Evolutionary conservation across 2,797 vertebrate species (phyloP).

Genomic region (Siniperca obscura): DNA sequence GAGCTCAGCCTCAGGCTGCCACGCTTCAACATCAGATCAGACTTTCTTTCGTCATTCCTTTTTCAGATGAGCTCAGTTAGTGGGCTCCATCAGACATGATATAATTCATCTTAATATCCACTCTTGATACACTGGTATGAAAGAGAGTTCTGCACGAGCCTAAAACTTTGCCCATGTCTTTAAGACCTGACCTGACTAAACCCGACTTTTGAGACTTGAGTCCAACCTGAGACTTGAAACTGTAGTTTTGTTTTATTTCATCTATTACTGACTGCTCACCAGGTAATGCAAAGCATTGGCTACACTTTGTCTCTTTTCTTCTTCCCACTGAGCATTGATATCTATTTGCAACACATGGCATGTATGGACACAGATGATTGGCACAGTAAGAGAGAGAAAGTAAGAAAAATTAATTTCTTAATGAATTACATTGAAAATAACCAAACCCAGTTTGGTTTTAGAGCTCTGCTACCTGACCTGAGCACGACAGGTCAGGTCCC

Average conservation of each 20-base stretch:
- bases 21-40: constrained; percentile 59
- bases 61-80: constrained; percentile 42
- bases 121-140: background rate
- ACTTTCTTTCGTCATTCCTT: constrained; percentile 43
- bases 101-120: constrained; percentile 35
- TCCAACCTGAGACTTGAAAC: background rate
- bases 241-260: background rate
- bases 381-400: background rate
- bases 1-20: constrained; percentile 71
- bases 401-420: background rate
- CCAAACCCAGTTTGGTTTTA: background rate
- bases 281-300: background rate
- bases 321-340: background rate
- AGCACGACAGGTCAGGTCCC: background rate
- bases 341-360: background rate
- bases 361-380: background rate
- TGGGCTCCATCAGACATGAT: constrained; percentile 46
- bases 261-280: background rate
- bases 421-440: constrained; percentile 8
- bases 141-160: background rate
- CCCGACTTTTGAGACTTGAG: background rate
- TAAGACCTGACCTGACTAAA: background rate
- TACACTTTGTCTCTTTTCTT: background rate
- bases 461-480: background rate
- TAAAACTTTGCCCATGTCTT: background rate